These are phyloP conservation scores for Bombus confusus DNA, from an alignment of 1,140 invertebrate genomes.

Conservation along the genomic window DNA sequence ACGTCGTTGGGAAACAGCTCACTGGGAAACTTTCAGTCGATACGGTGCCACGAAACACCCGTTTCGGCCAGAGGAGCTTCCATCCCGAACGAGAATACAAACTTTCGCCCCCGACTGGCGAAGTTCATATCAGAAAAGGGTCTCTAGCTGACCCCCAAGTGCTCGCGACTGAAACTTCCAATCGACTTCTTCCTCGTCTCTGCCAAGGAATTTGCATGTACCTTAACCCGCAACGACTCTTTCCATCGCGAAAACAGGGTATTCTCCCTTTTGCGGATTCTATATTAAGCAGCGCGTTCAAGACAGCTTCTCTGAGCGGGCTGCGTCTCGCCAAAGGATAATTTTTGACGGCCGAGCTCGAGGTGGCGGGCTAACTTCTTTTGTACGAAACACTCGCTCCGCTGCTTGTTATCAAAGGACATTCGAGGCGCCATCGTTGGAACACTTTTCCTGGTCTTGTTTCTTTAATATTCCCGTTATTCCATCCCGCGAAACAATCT, in stretches of 20 bases:
- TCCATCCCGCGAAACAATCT: conserved; percentile 41
- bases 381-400: background rate
- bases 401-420: conserved; percentile 15
- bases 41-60: conserved; percentile 51
- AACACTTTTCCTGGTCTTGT: conserved; percentile 34
- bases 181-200: conserved; percentile 25
- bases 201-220: conserved; percentile 22
- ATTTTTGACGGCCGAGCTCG: background rate
- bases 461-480: conserved; percentile 51
- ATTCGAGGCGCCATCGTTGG: conserved; percentile 20
- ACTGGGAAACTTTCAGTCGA: conserved; percentile 45
- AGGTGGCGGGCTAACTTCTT: background rate
- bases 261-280: too few relatives aligned
- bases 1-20: conserved; percentile 29
- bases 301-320: too few relatives aligned
- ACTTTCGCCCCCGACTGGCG: conserved; percentile 41
- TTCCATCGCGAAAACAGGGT: background rate
- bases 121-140: conserved; percentile 47
- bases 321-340: background rate
- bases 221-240: background rate
- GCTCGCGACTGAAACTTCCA: conserved; percentile 43
- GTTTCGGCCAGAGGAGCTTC: conserved; percentile 38
- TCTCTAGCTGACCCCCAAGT: conserved; percentile 51
- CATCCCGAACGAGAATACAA: conserved; percentile 40
- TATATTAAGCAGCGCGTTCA: background rate